Evolutionary conservation across 2,797 vertebrate genomes (phyloP), one percentile per base, ranked within the genome.

Genomic region (Percopsis omiscomaycus): DNA sequence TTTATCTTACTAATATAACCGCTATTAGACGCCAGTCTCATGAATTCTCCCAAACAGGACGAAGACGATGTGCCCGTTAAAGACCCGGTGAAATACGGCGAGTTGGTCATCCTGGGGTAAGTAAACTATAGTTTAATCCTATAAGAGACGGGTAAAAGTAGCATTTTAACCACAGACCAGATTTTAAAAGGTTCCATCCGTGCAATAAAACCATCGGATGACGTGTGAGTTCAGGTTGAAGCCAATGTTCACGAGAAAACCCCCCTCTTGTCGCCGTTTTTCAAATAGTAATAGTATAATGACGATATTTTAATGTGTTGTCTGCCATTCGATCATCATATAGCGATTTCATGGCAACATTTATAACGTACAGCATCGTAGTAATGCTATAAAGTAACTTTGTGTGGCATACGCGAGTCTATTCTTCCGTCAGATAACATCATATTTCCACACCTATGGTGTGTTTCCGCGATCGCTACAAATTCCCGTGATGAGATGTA

Each of bases 11-110:
- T 80, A 84, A 74, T 84, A 58, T 74, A 75, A 66, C 45, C 16
- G 50, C 75, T 47, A 50, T 61, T 59, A 81, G 80, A 88, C 86
- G 75, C 77, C 82, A 87, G 83, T 92, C 92, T 89, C 88, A 97
- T 98, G 96, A 97, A 97, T 93, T 96, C 95, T 69, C 93, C 95
- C 69, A 94, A 94, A 88, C 94, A 92, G 84, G 95, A 96, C 90
- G 95, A 94, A 90, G 93, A 93, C 75, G 94, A 93, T 88, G 94
- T 94, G 86, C 94, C 94, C 80, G 88, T 92, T 85, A 97, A 97
- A 94, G 96, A 97, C 89, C 94, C 95, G 79, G 92, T 96, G 75
- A 98, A 96, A 92, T 98, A 97, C 85, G 96, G 96, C 74, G 96
- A 98, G 83, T 89, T 97, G 90, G 93, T 98, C 90, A 95, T 98